A percentile compares a stretch with the other conserved stretches of the same genome.
Conservation (phyloP, 2,797 vertebrate genomes). For the Chelonia mydas region DNA sequence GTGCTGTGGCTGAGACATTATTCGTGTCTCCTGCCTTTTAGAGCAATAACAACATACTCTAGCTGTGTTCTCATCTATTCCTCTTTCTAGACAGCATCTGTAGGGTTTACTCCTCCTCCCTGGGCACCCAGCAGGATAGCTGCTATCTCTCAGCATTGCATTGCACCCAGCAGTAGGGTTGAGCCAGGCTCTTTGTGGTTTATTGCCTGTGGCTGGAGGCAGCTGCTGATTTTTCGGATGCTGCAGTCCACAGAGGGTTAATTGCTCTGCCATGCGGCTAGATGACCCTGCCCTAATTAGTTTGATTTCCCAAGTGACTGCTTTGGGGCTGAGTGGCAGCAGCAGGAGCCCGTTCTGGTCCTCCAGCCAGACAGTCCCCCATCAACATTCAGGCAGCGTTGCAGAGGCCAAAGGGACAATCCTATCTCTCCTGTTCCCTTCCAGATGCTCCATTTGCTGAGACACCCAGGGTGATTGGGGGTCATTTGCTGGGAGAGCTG, state of each 20-base stretch:
- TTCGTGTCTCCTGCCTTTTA: neutral
- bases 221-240: neutral
- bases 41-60: neutral
- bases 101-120: neutral
- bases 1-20: neutral
- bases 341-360: neutral
- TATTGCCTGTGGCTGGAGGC: neutral
- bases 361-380: neutral
- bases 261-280: neutral
- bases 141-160: neutral
- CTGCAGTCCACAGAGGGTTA: neutral
- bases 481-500: neutral
- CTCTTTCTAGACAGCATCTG: neutral
- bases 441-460: neutral
- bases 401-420: neutral
- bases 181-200: neutral
- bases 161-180: neutral
- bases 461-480: neutral
- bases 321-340: neutral
- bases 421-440: neutral
- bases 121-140: neutral
- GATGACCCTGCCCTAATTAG: neutral
- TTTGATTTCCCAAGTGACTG: neutral
- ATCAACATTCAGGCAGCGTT: neutral
- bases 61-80: neutral